Percentiles rank a stretch among this genome's conserved stretches.
Conservation (phyloP, 2,888 invertebrate species). For the Hartigia nigra region DNA sequence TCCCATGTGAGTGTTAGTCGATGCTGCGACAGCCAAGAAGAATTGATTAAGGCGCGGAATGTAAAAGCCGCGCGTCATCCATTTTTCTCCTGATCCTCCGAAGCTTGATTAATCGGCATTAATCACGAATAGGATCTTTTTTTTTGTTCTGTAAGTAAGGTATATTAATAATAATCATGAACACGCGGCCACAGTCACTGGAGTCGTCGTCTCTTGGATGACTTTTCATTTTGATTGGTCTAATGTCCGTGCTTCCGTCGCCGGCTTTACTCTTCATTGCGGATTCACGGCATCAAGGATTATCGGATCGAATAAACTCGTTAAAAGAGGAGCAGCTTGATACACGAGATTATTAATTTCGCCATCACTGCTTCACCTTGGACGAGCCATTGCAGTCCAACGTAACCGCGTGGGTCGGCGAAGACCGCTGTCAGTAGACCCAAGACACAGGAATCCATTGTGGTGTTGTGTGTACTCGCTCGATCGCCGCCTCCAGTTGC, state of each 20-base stretch:
- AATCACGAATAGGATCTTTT: conserved; percentile 28
- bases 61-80: conserved; percentile 2
- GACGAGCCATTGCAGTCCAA: conserved; percentile 61
- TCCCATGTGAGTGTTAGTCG: not conserved
- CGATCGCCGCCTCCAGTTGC: conserved; percentile 90
- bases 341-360: not conserved
- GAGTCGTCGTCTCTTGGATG: conserved; percentile 30
- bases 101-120: not conserved
- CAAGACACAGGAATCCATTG: conserved; percentile 99
- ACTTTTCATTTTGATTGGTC: conserved; percentile 46
- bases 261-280: conserved; percentile 13
- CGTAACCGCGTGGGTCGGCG: conserved; percentile 54
- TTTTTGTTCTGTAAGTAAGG: conserved; percentile 15
- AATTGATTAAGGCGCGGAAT: not conserved
- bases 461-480: conserved; percentile 88
- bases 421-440: conserved; percentile 87
- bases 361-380: conserved; percentile 55
- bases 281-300: not conserved
- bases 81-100: not conserved
- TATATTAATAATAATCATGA: conserved; percentile 44
- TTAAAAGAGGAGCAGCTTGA: not conserved
- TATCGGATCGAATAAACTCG: not conserved
- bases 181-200: conserved; percentile 59
- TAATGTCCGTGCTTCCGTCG: conserved; percentile 27
- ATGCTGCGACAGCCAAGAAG: not conserved